Percentiles rank a stretch among this genome's conserved stretches.
phyloP scores from a whole-genome alignment of 2,797 vertebrate species.

The Jordanella pulchra region DNA sequence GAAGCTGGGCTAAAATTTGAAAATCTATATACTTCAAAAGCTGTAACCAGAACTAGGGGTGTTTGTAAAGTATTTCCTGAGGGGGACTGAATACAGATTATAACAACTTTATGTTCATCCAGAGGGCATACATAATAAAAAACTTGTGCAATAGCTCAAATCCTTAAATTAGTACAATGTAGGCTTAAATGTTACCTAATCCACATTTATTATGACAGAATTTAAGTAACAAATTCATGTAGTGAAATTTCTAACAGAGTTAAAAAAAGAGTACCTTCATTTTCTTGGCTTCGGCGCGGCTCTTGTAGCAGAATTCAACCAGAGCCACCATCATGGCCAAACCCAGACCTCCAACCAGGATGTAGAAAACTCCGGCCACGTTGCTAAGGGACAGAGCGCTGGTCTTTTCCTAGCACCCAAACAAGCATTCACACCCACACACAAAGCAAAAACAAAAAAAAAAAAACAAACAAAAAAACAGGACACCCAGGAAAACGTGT shows the following conservation, averaged over 20 bases:
- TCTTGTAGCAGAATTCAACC: constrained; percentile 99
- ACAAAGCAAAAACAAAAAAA: constrained; percentile 8
- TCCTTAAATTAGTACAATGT: neutral
- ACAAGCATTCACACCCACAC: constrained; percentile 13
- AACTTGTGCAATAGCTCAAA: neutral
- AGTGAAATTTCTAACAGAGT: neutral
- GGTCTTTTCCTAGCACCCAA: constrained; percentile 90
- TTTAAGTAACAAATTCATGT: neutral
- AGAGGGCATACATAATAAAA: neutral
- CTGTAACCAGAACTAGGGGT: neutral
- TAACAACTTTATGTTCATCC: neutral
- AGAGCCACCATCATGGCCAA: constrained; percentile 97
- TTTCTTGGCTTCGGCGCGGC: constrained; percentile 93
- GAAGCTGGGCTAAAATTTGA: neutral
- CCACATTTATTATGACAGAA: neutral
- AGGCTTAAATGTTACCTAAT: neutral
- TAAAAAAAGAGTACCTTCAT: constrained; percentile 82
- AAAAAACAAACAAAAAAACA: constrained; percentile 1
- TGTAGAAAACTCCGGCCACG: constrained; percentile 97
- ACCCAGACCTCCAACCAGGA: constrained; percentile 96
- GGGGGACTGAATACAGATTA: neutral
- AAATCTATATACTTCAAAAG: too few species aligned
- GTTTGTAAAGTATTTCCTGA: neutral
- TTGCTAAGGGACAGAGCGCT: constrained; percentile 97
- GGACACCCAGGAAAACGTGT: constrained; percentile 13